A percentile compares a stretch with the other conserved stretches of the same genome.
Conservation (phyloP, 2,888 invertebrate genomes). For the Anagyrus pseudococci region DNA sequence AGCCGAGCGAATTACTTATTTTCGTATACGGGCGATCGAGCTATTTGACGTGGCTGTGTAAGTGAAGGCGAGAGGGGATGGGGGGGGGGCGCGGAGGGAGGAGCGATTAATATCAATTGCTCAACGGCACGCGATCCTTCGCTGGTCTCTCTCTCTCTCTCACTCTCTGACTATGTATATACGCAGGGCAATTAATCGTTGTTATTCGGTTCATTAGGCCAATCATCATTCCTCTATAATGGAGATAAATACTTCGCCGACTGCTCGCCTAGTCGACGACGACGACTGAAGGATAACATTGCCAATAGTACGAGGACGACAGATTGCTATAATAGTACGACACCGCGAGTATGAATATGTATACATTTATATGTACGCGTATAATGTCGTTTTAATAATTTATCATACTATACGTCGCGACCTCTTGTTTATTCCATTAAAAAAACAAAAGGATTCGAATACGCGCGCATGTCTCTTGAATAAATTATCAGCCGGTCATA, state of each 20-base stretch:
- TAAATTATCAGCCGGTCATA: too few relatives aligned
- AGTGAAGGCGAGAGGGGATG: too few relatives aligned
- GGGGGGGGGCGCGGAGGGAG: too few relatives aligned
- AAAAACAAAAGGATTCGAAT: too few relatives aligned
- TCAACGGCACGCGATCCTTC: background rate
- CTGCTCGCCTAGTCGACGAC: background rate
- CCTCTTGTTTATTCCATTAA: too few relatives aligned
- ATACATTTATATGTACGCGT: background rate
- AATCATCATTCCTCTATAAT: background rate
- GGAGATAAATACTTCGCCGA: background rate
- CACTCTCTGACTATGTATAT: background rate
- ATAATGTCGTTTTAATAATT: too few relatives aligned
- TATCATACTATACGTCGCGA: too few relatives aligned
- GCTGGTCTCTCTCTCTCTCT: too few relatives aligned
- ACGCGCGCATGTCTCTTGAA: too few relatives aligned
- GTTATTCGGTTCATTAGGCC: background rate
- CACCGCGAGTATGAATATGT: too few relatives aligned
- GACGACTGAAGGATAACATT: background rate
- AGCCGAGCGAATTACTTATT: background rate
- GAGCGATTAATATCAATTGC: background rate
- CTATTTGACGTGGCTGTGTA: too few relatives aligned
- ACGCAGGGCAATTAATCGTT: background rate
- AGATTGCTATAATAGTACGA: too few relatives aligned
- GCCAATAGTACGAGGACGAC: background rate
- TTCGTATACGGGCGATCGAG: background rate